Conservation (phyloP, 1,140 invertebrate genomes). For the Drosophila parabipectinata region DNA sequence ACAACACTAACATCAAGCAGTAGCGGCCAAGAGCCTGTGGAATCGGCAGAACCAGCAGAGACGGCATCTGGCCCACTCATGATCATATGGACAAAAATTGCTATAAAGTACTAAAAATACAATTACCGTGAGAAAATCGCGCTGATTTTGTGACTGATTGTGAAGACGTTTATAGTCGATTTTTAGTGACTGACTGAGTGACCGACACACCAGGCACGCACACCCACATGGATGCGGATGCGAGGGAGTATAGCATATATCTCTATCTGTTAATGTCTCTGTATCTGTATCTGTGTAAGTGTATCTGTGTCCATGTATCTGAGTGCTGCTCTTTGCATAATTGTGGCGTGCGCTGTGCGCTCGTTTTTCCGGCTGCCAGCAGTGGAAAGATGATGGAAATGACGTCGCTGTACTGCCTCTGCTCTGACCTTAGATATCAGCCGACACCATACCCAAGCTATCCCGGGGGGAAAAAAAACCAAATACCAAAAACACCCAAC, state of each 20-base stretch:
- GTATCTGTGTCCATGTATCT: slow-evolving; percentile 4
- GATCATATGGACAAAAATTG: slow-evolving; percentile 81
- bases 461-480: no score
- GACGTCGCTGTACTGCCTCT: slow-evolving; percentile 51
- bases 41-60: slow-evolving; percentile 39
- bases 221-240: slow-evolving; percentile 2
- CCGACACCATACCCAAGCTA: slow-evolving; percentile 22
- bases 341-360: slow-evolving; percentile 58
- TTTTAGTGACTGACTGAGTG: slow-evolving; percentile 77
- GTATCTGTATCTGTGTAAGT: background rate
- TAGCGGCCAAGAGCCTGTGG: slow-evolving; percentile 29
- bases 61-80: slow-evolving; percentile 72
- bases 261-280: slow-evolving; percentile 8
- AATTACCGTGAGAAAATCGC: slow-evolving; percentile 80
- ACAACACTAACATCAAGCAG: slow-evolving; percentile 16
- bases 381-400: slow-evolving; percentile 52
- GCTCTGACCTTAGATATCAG: slow-evolving; percentile 49
- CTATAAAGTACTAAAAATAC: slow-evolving; percentile 83
- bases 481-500: slow-evolving; percentile 2
- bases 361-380: slow-evolving; percentile 60
- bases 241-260: slow-evolving; percentile 30
- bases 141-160: slow-evolving; percentile 82
- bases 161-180: slow-evolving; percentile 81
- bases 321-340: slow-evolving; percentile 62
- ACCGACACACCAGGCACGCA: slow-evolving; percentile 24